A percentile compares a stretch with the other conserved stretches of the same genome.
These are phyloP conservation scores for Sphyrna mokarran DNA, from an alignment of 2,113 vertebrate species.

Conservation along the genomic window DNA sequence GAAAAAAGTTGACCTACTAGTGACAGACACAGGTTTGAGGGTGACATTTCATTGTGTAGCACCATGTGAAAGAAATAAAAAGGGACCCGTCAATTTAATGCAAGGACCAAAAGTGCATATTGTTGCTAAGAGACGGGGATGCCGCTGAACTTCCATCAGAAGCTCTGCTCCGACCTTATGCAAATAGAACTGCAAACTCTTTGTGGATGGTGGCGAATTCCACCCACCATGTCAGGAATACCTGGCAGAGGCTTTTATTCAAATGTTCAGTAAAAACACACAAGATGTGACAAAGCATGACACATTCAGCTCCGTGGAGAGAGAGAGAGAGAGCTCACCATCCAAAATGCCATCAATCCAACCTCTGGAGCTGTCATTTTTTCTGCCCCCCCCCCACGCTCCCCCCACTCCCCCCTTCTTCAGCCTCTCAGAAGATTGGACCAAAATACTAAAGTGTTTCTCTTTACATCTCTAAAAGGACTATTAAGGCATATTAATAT, in stretches of 20 bases:
- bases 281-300: constrained; percentile 64
- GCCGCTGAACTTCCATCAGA: constrained; percentile 92
- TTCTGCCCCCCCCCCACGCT: not conserved
- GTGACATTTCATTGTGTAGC: constrained; percentile 94
- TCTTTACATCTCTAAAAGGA: constrained; percentile 51
- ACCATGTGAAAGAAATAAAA: constrained; percentile 90
- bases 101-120: constrained; percentile 79
- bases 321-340: constrained; percentile 41
- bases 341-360: constrained; percentile 59
- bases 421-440: constrained; percentile 47
- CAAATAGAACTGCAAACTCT: constrained; percentile 87
- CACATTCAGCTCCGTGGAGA: constrained; percentile 56
- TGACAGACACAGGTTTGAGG: constrained; percentile 84
- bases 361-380: constrained; percentile 51
- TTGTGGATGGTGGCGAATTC: constrained; percentile 80
- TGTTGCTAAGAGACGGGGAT: constrained; percentile 99
- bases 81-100: constrained; percentile 87
- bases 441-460: constrained; percentile 57
- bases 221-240: constrained; percentile 78
- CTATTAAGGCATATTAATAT: constrained; percentile 51
- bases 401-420: constrained; percentile 2
- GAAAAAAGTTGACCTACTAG: constrained; percentile 74
- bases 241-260: constrained; percentile 83
- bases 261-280: constrained; percentile 72
- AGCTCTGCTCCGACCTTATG: constrained; percentile 93